Percentiles rank a stretch among this genome's conserved stretches.
Conservation (phyloP, 2,888 invertebrate genomes). For the Campopleginae sp. region DNA sequence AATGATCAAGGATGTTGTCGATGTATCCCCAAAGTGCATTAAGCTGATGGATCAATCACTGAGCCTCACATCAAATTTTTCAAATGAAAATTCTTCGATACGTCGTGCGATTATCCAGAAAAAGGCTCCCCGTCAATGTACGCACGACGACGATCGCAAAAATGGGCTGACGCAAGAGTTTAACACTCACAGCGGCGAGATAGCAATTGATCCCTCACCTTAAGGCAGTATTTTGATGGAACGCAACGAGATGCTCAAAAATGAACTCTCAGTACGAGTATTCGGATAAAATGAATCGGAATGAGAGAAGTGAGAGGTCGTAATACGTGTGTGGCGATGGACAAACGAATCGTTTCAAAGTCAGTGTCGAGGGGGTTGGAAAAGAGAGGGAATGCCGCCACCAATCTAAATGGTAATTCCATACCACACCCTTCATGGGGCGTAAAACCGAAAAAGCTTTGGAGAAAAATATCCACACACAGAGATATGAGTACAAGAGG, state of each 20-base stretch:
- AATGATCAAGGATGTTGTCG: background rate
- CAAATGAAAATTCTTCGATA: too few species aligned
- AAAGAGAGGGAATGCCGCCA: conserved; percentile 59
- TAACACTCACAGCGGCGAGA: too few species aligned
- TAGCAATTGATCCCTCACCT: too few species aligned
- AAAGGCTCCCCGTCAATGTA: too few species aligned
- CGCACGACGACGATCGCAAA: too few species aligned
- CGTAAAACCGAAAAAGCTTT: conserved; percentile 79
- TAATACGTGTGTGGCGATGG: background rate
- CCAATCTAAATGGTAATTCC: conserved; percentile 84
- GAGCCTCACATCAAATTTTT: too few species aligned
- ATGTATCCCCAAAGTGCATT: too few species aligned
- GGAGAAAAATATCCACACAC: conserved; percentile 2
- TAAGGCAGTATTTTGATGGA: too few species aligned
- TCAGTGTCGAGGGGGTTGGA: conserved; percentile 29
- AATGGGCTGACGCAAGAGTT: too few species aligned
- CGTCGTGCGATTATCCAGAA: too few species aligned
- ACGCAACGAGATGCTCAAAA: too few species aligned
- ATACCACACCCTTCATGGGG: conserved; percentile 81
- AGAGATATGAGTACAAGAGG: conserved; percentile 18
- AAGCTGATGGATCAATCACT: too few species aligned
- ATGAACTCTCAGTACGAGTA: background rate
- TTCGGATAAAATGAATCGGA: background rate
- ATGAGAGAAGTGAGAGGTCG: background rate
- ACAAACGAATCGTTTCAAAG: conserved; percentile 27